These are phyloP conservation scores for Hyles vespertilio DNA, from an alignment of 1,140 invertebrate genomes.

Conservation along the genomic window DNA sequence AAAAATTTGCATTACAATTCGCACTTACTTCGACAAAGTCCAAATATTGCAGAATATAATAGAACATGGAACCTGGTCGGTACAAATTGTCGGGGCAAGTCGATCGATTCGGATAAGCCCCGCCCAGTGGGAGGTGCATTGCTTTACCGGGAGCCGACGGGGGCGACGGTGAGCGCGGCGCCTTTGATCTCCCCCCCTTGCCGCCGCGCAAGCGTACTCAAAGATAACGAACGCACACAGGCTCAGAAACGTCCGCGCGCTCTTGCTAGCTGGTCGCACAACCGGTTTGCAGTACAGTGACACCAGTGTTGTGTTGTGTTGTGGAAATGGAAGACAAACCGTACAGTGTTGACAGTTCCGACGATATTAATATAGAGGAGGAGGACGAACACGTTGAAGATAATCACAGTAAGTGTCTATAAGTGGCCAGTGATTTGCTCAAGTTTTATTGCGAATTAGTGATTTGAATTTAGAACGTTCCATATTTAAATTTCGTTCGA, in stretches of 20 bases:
- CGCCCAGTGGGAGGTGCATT: conserved; percentile 75
- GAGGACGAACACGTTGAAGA: conserved; percentile 64
- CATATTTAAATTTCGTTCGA: too few species aligned
- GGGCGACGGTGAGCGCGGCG: conserved; percentile 53
- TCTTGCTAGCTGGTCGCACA: conserved; percentile 66
- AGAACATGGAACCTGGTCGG: conserved; percentile 36
- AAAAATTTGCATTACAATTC: conserved; percentile 61
- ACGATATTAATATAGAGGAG: conserved; percentile 68
- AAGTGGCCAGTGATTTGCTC: not conserved
- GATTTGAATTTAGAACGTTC: not conserved
- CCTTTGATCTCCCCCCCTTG: conserved; percentile 55
- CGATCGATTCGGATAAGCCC: conserved; percentile 65
- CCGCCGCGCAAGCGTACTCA: conserved; percentile 38
- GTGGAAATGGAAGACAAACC: conserved; percentile 69
- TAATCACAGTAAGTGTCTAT: conserved; percentile 53
- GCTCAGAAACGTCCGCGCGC: conserved; percentile 63
- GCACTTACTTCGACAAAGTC: conserved; percentile 39
- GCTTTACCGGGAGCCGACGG: conserved; percentile 71
- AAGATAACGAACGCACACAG: conserved; percentile 60
- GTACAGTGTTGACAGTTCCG: conserved; percentile 69
- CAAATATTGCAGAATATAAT: conserved; percentile 8
- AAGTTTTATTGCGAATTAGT: not conserved
- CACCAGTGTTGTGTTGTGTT: conserved; percentile 34
- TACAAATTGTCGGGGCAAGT: conserved; percentile 44
- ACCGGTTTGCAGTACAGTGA: conserved; percentile 56